phyloP scores from a whole-genome alignment of 1,140 invertebrate species.

The Olivierus martensii region DNA sequence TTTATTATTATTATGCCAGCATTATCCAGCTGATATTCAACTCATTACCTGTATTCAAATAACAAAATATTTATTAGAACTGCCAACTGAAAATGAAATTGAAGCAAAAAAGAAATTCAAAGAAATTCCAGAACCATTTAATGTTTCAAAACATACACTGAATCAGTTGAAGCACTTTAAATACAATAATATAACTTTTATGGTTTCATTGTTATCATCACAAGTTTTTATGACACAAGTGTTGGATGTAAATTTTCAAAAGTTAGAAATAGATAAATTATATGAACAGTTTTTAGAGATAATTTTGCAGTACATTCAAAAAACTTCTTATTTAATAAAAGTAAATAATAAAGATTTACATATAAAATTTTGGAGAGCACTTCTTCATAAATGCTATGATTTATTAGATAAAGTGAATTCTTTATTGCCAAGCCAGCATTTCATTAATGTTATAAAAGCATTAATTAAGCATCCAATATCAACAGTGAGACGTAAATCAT shows the following conservation, averaged over 20 bases:
- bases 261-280: conserved; percentile 35
- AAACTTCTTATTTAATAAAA: conserved; percentile 42
- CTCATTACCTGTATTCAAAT: conserved; percentile 47
- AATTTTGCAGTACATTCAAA: conserved; percentile 48
- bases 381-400: conserved; percentile 60
- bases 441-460: conserved; percentile 54
- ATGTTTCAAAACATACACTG: conserved; percentile 44
- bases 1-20: conserved; percentile 35
- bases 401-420: conserved; percentile 42
- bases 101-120: conserved; percentile 4
- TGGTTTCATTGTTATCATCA: conserved; percentile 48
- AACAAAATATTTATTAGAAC: conserved; percentile 43
- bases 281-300: conserved; percentile 53
- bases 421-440: conserved; percentile 50
- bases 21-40: conserved; percentile 46
- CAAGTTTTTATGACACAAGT: no score
- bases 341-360: conserved; percentile 36
- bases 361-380: conserved; percentile 62
- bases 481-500: conserved; percentile 56
- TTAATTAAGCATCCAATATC: conserved; percentile 50
- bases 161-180: conserved; percentile 69
- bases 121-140: conserved; percentile 40
- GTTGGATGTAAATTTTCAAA: conserved; percentile 27
- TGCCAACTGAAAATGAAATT: conserved; percentile 49
- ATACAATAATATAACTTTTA: conserved; percentile 54